Evolutionary conservation across 2,888 invertebrate genomes (phyloP).

Genomic region (Ennomos erosarius): DNA sequence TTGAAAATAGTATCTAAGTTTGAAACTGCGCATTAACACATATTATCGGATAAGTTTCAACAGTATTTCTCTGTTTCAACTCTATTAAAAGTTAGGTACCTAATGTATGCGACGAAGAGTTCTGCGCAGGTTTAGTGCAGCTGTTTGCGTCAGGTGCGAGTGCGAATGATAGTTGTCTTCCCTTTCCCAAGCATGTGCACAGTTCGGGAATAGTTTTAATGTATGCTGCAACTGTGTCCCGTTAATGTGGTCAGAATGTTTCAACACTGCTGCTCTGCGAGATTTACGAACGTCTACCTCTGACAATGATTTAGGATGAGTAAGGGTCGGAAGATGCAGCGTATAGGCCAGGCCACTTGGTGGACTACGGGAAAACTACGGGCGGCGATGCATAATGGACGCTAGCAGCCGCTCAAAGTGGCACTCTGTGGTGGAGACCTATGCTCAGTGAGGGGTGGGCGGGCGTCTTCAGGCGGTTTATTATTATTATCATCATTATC

Average conservation of each 20-base stretch:
- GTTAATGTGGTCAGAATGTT: slow-evolving; percentile 18
- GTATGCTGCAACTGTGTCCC: slow-evolving; percentile 30
- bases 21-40: slow-evolving; percentile 49
- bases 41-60: slow-evolving; percentile 53
- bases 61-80: slow-evolving; percentile 57
- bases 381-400: too few relatives aligned
- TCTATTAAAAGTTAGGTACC: slow-evolving; percentile 64
- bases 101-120: slow-evolving; percentile 39
- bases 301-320: too few relatives aligned
- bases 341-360: too few relatives aligned
- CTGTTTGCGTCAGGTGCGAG: slow-evolving; percentile 39
- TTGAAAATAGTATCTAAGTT: slow-evolving; percentile 29
- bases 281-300: too few relatives aligned
- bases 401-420: too few relatives aligned
- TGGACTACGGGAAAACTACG: too few relatives aligned
- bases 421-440: too few relatives aligned
- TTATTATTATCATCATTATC: too few relatives aligned
- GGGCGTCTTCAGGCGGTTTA: too few relatives aligned
- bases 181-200: slow-evolving; percentile 32
- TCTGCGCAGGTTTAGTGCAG: slow-evolving; percentile 42
- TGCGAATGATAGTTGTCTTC: slow-evolving; percentile 38
- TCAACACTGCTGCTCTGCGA: too few relatives aligned
- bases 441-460: too few relatives aligned
- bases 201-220: slow-evolving; percentile 35
- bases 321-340: too few relatives aligned